Evolutionary conservation across 2,888 invertebrate genomes (phyloP), one percentile per base, ranked within the genome.

Genomic region (Parascotia fuliginaria): DNA sequence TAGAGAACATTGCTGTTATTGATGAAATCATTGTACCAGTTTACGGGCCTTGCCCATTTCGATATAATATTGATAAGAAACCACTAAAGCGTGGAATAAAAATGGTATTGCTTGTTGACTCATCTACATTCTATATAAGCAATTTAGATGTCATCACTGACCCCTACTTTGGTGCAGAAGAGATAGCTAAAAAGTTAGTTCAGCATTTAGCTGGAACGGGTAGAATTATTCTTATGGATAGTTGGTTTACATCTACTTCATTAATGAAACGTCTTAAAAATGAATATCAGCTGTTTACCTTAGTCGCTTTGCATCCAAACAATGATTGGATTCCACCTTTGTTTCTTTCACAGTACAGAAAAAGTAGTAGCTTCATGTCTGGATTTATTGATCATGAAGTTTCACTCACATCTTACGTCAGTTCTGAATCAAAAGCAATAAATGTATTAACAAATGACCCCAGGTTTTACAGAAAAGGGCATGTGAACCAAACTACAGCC

Each of bases 1-100:
- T 87, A 33, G 80, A 80, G 27, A 80, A 80, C 53, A 59, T 71
- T 29, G 85, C 75, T 4, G 87, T 89, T 31, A 74, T 92, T 60
- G 92, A 92, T 77, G 92, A 92, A 73, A 77, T 87, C 50, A 77
- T 92, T 52, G 72, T 87, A 40, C 89, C 89, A 31, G 82, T 89
- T 61, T 82, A 81, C 55, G 90, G 92, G 14, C 87, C 89, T 48
- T 92, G 91, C 59, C 85, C 91, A 37, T 91, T 91, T 65, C 77
- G 87, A 55, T 90, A 87, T 66, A 70, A 79, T n/a, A 83, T 89
- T 51, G 74, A 81, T 61, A 87, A 79, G 55, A 90, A 89, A 63
- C 77, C 81, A 14, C 52, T 86, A 16, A 81, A 81, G 64, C 68
- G 68, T 46, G 92, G 92, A 3, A 78, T 92, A 12, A 92, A 92